A percentile compares a stretch with the other conserved stretches of the same genome.
Evolutionary conservation across 2,888 invertebrate genomes (phyloP).

Genomic region (Diaphora mendica): DNA sequence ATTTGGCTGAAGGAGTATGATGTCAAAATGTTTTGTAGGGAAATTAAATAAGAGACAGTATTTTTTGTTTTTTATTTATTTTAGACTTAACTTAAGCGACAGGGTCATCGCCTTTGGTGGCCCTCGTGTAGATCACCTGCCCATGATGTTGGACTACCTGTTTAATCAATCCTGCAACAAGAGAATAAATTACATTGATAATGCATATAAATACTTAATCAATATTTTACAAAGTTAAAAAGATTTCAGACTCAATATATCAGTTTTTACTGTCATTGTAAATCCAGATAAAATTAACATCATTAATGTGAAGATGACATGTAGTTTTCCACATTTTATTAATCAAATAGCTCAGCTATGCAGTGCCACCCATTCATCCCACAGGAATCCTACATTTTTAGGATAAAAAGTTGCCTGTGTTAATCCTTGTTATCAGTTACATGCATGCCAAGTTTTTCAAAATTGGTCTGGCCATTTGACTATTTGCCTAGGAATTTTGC

Average conservation of each 20-base stretch:
- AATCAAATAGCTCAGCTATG: too few relatives aligned
- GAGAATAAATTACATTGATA: slow-evolving; percentile 13
- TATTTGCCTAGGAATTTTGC: too few relatives aligned
- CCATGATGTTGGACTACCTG: slow-evolving; percentile 98
- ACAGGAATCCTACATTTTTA: too few relatives aligned
- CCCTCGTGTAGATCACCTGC: slow-evolving; percentile 98
- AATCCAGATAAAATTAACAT: slow-evolving; percentile 74
- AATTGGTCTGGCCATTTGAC: too few relatives aligned
- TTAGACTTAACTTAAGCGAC: slow-evolving; percentile 88
- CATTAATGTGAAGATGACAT: slow-evolving; percentile 46
- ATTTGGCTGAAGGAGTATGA: not conserved
- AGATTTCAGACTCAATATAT: slow-evolving; percentile 88
- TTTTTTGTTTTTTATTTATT: slow-evolving; percentile 62
- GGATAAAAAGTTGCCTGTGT: too few relatives aligned
- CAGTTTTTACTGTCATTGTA: slow-evolving; percentile 81
- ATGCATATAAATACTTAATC: not conserved
- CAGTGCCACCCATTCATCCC: too few relatives aligned
- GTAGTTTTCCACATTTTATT: too few relatives aligned
- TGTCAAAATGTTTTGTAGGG: not conserved
- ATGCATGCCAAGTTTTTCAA: too few relatives aligned
- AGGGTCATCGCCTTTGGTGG: slow-evolving; percentile 97
- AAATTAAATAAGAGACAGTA: slow-evolving; percentile 19
- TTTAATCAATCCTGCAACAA: slow-evolving; percentile 93
- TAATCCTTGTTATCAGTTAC: too few relatives aligned
- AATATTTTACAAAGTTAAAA: not conserved